A percentile compares a stretch with the other conserved stretches of the same genome.
These are phyloP conservation scores for Caenorhabditis sp. DNA, from an alignment of 2,888 invertebrate species.

Conservation along the genomic window DNA sequence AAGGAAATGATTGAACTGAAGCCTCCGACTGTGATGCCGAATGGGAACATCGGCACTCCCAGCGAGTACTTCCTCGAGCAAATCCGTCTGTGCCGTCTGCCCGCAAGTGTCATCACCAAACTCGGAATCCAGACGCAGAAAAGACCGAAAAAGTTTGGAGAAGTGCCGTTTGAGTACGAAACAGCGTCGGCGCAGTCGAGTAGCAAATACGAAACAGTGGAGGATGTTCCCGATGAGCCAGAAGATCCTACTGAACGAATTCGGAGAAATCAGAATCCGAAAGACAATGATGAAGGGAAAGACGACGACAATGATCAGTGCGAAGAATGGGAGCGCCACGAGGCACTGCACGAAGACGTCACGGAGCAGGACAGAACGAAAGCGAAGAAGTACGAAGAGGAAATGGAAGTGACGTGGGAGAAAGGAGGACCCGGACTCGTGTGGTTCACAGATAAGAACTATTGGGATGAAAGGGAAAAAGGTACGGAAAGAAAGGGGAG, in stretches of 20 bases:
- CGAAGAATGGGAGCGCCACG: slow-evolving; percentile 78
- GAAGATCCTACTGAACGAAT: slow-evolving; percentile 60
- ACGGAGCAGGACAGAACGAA: slow-evolving; percentile 80
- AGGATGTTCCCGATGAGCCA: slow-evolving; percentile 6
- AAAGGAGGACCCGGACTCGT: slow-evolving; percentile 83
- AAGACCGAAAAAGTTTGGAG: slow-evolving; percentile 59
- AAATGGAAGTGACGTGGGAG: slow-evolving; percentile 81
- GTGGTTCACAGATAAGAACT: slow-evolving; percentile 83
- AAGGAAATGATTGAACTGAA: slow-evolving; percentile 77
- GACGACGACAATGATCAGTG: slow-evolving; percentile 68
- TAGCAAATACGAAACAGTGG: background rate
- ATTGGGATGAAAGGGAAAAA: slow-evolving; percentile 81
- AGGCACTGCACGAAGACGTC: slow-evolving; percentile 80
- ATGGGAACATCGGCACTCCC: slow-evolving; percentile 83
- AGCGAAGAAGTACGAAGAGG: slow-evolving; percentile 67
- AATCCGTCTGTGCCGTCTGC: slow-evolving; percentile 80
- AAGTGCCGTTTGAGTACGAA: slow-evolving; percentile 62
- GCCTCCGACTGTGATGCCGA: slow-evolving; percentile 80
- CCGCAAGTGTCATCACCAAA: slow-evolving; percentile 77
- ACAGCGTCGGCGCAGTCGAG: background rate
- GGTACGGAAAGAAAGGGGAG: slow-evolving; percentile 8
- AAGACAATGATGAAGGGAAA: slow-evolving; percentile 61
- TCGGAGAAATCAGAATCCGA: slow-evolving; percentile 25
- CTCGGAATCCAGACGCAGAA: slow-evolving; percentile 59
- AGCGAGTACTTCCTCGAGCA: slow-evolving; percentile 80